phyloP scores from a whole-genome alignment of 2,797 vertebrate genomes.

The Morelia viridis region DNA sequence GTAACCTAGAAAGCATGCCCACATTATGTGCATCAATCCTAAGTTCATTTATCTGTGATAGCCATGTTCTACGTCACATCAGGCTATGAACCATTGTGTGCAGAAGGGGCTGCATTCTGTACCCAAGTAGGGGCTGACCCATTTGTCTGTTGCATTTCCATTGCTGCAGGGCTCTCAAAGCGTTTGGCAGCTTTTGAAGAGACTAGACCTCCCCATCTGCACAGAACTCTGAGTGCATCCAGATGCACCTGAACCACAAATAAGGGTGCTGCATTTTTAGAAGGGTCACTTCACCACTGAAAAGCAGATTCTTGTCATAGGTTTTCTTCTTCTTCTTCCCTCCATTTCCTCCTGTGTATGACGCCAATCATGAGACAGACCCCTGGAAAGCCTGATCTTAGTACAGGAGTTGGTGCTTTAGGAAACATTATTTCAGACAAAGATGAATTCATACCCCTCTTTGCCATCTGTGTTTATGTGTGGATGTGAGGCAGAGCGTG shows the following conservation, averaged over 20 bases:
- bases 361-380: not conserved
- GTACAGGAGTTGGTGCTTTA: constrained; percentile 47
- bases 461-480: constrained; percentile 50
- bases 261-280: not conserved
- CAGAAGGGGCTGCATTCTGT: not conserved
- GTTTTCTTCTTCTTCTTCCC: no score
- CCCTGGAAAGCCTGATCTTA: constrained; percentile 45
- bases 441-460: constrained; percentile 64
- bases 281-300: not conserved
- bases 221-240: not conserved
- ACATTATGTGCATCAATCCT: not conserved
- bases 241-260: not conserved
- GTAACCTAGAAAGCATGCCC: not conserved
- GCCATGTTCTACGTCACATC: not conserved
- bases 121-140: not conserved
- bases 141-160: not conserved
- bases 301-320: not conserved
- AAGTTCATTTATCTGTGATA: not conserved
- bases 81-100: not conserved
- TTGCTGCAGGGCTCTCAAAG: not conserved
- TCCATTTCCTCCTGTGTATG: constrained; percentile 4
- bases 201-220: not conserved
- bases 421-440: constrained; percentile 66
- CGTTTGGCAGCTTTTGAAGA: not conserved
- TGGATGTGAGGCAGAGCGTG: constrained; percentile 44